A percentile compares a stretch with the other conserved stretches of the same genome.
Evolutionary conservation across 2,797 vertebrate species (phyloP).

Genomic region (Diplodus sargus): DNA sequence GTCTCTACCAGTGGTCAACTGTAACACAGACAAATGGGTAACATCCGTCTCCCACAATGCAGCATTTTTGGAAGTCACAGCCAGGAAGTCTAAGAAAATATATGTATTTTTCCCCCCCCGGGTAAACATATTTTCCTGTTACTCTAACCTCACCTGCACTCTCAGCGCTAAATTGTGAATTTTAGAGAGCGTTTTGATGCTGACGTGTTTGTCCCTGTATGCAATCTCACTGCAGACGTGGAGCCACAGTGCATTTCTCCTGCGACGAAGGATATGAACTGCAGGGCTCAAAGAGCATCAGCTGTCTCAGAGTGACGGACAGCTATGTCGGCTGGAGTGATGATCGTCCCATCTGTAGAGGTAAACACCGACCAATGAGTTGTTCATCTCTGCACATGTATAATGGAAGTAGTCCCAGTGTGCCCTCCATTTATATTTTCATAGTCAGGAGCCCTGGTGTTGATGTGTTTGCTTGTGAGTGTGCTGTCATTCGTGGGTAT

Average conservation of each 20-base stretch:
- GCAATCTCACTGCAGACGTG: slow-evolving; percentile 86
- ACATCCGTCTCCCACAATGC: slow-evolving; percentile 64
- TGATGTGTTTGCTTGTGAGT: slow-evolving; percentile 20
- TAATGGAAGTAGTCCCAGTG: neutral
- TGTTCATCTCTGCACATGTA: slow-evolving; percentile 9
- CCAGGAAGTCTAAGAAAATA: slow-evolving; percentile 46
- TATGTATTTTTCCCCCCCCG: neutral
- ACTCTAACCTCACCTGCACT: slow-evolving; percentile 17
- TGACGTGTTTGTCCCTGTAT: slow-evolving; percentile 24
- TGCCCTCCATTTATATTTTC: slow-evolving; percentile 46
- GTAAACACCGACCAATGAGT: slow-evolving; percentile 75
- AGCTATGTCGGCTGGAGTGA: slow-evolving; percentile 99
- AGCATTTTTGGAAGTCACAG: slow-evolving; percentile 50
- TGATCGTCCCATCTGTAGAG: slow-evolving; percentile 97
- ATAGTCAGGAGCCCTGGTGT: neutral
- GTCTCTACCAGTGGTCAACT: slow-evolving; percentile 67
- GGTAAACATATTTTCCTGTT: slow-evolving; percentile 22
- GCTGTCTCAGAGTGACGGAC: slow-evolving; percentile 96
- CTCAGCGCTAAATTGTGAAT: neutral
- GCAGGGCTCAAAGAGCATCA: slow-evolving; percentile 98
- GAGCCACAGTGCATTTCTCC: slow-evolving; percentile 96
- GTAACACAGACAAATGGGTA: slow-evolving; percentile 78
- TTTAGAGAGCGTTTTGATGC: slow-evolving; percentile 2
- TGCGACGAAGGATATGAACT: slow-evolving; percentile 98
- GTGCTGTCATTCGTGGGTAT: slow-evolving; percentile 16